Base-by-base conservation (phyloP, 2,888 invertebrate genomes). In the Resseliella maxima region DNA sequence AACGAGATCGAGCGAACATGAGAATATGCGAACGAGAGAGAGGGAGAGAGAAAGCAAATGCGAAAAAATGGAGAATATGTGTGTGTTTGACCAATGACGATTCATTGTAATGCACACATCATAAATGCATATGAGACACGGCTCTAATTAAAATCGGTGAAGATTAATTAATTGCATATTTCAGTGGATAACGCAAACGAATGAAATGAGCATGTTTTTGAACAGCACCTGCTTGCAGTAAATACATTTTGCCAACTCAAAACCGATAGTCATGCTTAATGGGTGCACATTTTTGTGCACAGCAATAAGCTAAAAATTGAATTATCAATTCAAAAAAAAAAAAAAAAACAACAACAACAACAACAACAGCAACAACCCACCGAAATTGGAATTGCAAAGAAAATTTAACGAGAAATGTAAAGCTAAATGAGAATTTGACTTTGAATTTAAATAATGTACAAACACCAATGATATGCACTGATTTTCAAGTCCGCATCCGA, bases 131-230 rank as follows among this genome's bases (percentile, higher is more conserved):
- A 72, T 72, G 72, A 72, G 72, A 72, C 72, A 72, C 72, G 72
- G 35, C 72, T 72, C 72, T 72, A 72, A 72, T 72, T 72, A 72
- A 72, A 72, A 72, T 72, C 72, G 72, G 72, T 72, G 72, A 72
- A 72, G 72, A 72, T 72, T 72, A 72, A 72, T 72, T 72, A 72
- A 72, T 72, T 72, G 72, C 31, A 72, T 72, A 31, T 72, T 72
- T 31, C 72, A 72, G 72, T 72, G 72, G 72, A 72, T 72, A 31
- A 72, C 31, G 72, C 12, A 72, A 72, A 72, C 15, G 72, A 72
- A 72, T 15, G 72, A 72, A 72, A 72, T 72, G 31, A 72, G 72
- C 72, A 24, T 59, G 59, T 59, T 27, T 8, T n/a, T n/a, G 15
- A 72, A 72, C 72, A 59, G 27, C 59, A 59, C 59, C 59, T 59